Evolutionary conservation across 2,888 invertebrate genomes (phyloP), one percentile per base, ranked within the genome.

Genomic region (Tetropium fuscum): DNA sequence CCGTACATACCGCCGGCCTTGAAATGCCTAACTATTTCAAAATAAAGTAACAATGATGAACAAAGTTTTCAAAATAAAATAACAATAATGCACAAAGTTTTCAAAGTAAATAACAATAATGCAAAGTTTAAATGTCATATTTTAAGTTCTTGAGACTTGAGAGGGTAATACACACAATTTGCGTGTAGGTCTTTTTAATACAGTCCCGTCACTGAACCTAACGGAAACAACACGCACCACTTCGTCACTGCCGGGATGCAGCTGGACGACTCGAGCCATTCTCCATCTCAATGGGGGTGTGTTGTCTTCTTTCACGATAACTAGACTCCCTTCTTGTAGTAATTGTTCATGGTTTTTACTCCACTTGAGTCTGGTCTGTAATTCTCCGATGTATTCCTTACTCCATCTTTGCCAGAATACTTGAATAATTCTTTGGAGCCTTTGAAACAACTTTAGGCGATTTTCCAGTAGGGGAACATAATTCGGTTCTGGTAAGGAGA

Each of bases 391-490:
- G 13, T 60, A 57, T 22, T 63, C 63, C 2, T n/a, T 7, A 11
- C 25, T n/a, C 63, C 63, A 59, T 10, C 59, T 16, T 6, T 25
- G 13, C 63, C 57, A 63, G 15, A 60, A 57, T 5, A 48, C 16
- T 45, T 53, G 53, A 1, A 40, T 6, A 15, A 60, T 6, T 19
- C 18, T 27, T 27, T 56, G 57, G 1, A 57, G 13, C 3, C 30
- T 30, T 32, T 63, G 47, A 11, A 41, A 63, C 2, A 16, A n/a
- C 5, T 34, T n/a, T n/a, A 60, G 22, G 7, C 49, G 7, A 18
- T 38, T 43, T 18, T 41, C 36, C 3, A 10, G 13, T 2, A 47
- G 10, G 7, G 44, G n/a, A 1, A 13, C 7, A 6, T 43, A 18
- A 49, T 57, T 41, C 2, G 13, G 20, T 7, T 45, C 56, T 13